phyloP scores from a whole-genome alignment of 2,797 vertebrate genomes.

The Lycodopsis pacificus region DNA sequence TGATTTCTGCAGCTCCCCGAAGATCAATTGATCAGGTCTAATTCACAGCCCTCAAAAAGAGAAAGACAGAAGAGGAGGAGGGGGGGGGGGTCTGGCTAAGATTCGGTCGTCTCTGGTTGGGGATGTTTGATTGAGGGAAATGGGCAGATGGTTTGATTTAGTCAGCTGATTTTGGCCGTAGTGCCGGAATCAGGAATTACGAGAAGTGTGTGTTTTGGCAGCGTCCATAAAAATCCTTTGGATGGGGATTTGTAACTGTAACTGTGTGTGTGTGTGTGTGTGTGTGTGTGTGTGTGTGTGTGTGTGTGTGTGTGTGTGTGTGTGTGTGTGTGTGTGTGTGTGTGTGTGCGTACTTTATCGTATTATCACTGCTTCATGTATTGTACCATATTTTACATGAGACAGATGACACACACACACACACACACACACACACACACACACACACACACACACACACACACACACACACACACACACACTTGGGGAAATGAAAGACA shows the following conservation, averaged over 20 bases:
- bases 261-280: slow-evolving; percentile 23
- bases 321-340: slow-evolving; percentile 33
- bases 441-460: too few relatives aligned
- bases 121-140: slow-evolving; percentile 74
- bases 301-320: slow-evolving; percentile 26
- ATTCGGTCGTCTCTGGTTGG: slow-evolving; percentile 57
- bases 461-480: too few relatives aligned
- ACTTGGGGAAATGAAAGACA: neutral
- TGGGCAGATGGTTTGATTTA: slow-evolving; percentile 72
- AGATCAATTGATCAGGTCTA: slow-evolving; percentile 99
- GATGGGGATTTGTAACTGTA: slow-evolving; percentile 9
- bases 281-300: slow-evolving; percentile 33
- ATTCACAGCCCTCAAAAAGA: slow-evolving; percentile 91
- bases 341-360: slow-evolving; percentile 9
- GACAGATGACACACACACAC: neutral
- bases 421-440: too few relatives aligned
- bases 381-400: too few relatives aligned
- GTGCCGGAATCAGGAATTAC: slow-evolving; percentile 73
- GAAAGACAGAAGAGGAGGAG: slow-evolving; percentile 59
- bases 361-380: too few relatives aligned
- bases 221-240: slow-evolving; percentile 57
- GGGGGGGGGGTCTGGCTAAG: slow-evolving; percentile 50
- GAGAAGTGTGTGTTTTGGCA: slow-evolving; percentile 65
- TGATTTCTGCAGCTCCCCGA: slow-evolving; percentile 96
- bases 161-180: slow-evolving; percentile 69